Percentiles rank a stretch among this genome's conserved stretches.
Conservation (phyloP, 2,797 vertebrate species). For the Sarcophilus harrisii region DNA sequence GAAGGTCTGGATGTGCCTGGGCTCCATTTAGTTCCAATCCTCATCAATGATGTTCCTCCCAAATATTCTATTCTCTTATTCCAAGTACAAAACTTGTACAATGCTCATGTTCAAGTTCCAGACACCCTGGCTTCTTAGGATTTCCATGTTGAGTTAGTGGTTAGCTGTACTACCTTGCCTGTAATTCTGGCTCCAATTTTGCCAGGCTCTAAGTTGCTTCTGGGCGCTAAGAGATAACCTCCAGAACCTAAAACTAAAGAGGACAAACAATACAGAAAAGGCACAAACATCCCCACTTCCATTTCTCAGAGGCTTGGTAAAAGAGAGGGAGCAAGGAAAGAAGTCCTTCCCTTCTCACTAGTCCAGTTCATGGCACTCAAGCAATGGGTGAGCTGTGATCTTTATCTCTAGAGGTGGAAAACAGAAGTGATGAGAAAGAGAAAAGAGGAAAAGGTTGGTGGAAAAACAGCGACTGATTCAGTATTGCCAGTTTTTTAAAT, state of each 20-base stretch:
- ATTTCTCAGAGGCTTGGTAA: background rate
- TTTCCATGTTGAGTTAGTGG: background rate
- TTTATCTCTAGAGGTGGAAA: background rate
- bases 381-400: background rate
- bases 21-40: background rate
- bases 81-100: background rate
- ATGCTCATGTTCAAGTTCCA: no score
- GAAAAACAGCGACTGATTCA: background rate
- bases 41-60: background rate
- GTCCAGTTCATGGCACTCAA: background rate
- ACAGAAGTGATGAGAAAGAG: background rate
- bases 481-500: background rate
- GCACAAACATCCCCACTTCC: background rate
- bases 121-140: background rate
- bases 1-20: background rate
- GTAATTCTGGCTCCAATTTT: background rate
- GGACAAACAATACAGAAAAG: background rate
- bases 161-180: background rate
- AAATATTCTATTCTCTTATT: background rate
- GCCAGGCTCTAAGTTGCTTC: background rate
- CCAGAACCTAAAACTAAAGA: background rate
- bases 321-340: background rate
- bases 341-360: background rate
- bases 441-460: background rate
- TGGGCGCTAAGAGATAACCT: background rate